Evolutionary conservation across 2,113 vertebrate genomes (phyloP), one percentile per base, ranked within the genome.

Genomic region (Chlorodrepanis virens): DNA sequence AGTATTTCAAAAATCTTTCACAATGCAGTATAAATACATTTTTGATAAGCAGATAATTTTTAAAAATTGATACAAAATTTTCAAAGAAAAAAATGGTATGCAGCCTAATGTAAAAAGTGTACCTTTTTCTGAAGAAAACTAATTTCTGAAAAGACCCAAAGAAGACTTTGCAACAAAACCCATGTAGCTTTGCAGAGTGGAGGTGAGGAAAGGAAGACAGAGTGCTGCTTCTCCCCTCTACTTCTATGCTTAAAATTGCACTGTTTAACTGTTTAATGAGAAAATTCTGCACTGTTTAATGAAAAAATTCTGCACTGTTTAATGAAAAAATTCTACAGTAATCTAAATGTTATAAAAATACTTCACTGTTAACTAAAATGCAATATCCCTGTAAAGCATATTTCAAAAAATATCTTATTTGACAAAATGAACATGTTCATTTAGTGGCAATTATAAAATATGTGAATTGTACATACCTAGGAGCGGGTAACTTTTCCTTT

Each of bases 71-170:
- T 42, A 68, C 4, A 25, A 54, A 80, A 7, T 4, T 25, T 71
- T 63, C 23, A 44, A 56, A 72, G 9, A 4, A 54, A 75, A 54
- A 44, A 47, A 23, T 19, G 0, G 5, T 31, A 45, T 63, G 18
- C 6, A 77, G 27, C 12, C 19, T 64, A 33, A 49, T 2, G 2
- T 16, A 50, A 86, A 88, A 60, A 16, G 10, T 23, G 3, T 11
- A 9, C 5, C 4, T 35, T 11, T 35, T 3, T 4, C 6, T 6
- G 5, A 12, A 25, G n/a, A 5, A 71, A 76, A 71, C 1, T 0
- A 10, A 14, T 44, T 77, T 79, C 19, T 64, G 31, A 65, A 40
- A 69, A 80, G 14, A 65, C 3, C 1, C 22, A 40, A 50, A 54
- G 19, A 79, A 37, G 31, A 17, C 5, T 19, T n/a, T 33, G 21